Evolutionary conservation across 2,797 vertebrate genomes (phyloP).

Genomic region (Tympanoctomys barrerae): DNA sequence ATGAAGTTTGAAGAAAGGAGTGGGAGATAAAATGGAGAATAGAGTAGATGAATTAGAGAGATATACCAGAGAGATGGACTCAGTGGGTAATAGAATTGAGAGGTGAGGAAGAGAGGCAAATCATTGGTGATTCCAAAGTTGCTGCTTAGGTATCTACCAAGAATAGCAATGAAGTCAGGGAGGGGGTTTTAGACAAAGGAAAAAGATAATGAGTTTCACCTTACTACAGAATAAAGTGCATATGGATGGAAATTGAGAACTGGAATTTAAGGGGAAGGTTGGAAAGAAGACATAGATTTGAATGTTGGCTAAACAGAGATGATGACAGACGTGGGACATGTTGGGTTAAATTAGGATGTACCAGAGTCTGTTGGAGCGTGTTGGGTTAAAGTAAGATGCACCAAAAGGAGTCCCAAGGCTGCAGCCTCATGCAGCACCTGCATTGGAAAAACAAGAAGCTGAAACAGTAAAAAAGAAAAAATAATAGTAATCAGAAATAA

Average conservation of each 20-base stretch:
- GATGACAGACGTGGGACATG: background rate
- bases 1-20: background rate
- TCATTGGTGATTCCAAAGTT: background rate
- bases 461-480: constrained; percentile 6
- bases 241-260: constrained; percentile 5
- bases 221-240: background rate
- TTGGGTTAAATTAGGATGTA: background rate
- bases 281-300: background rate
- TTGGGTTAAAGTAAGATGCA: too few relatives aligned
- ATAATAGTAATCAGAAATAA: background rate
- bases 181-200: background rate
- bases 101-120: background rate
- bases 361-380: too few relatives aligned
- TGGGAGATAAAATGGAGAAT: constrained; percentile 10
- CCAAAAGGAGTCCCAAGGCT: background rate
- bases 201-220: background rate
- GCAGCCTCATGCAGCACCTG: background rate
- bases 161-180: background rate
- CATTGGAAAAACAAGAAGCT: constrained; percentile 30
- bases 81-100: background rate
- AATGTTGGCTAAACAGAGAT: background rate
- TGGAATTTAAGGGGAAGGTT: background rate
- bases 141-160: background rate
- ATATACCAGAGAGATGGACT: background rate
- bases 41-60: background rate